These are phyloP conservation scores for Microctenopoma lineatum DNA, from an alignment of 2,797 vertebrate genomes.

Conservation along the genomic window DNA sequence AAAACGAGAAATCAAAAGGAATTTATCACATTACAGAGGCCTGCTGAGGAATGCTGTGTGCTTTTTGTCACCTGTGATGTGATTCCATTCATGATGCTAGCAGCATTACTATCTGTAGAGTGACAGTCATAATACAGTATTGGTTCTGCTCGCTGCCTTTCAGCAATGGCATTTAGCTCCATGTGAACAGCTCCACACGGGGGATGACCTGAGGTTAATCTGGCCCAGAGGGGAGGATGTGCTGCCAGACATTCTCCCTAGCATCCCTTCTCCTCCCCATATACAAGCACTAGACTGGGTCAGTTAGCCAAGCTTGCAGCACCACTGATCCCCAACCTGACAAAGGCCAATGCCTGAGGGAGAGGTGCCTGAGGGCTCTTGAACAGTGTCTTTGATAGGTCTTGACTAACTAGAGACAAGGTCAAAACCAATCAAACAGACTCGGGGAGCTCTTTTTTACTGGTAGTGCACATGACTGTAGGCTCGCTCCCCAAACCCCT, in stretches of 20 bases:
- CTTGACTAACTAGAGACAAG: slow-evolving; percentile 79
- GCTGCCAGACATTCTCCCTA: slow-evolving; percentile 61
- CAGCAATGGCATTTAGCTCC: slow-evolving; percentile 75
- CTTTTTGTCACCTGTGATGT: slow-evolving; percentile 56
- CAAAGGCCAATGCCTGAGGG: slow-evolving; percentile 73
- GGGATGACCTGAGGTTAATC: slow-evolving; percentile 82
- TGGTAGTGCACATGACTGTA: slow-evolving; percentile 64
- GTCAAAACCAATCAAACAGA: slow-evolving; percentile 80
- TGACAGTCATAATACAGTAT: slow-evolving; percentile 62
- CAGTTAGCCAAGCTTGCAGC: slow-evolving; percentile 66
- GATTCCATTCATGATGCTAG: slow-evolving; percentile 33
- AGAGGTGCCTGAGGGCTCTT: slow-evolving; percentile 69
- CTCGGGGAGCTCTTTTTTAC: slow-evolving; percentile 72
- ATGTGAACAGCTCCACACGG: slow-evolving; percentile 73
- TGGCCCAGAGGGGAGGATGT: slow-evolving; percentile 79
- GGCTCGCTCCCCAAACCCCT: slow-evolving; percentile 76
- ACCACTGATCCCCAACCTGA: slow-evolving; percentile 65
- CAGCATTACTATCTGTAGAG: slow-evolving; percentile 34
- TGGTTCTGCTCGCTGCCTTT: slow-evolving; percentile 64
- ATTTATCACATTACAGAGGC: slow-evolving; percentile 24
- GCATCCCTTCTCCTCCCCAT: slow-evolving; percentile 44
- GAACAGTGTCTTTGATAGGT: slow-evolving; percentile 77
- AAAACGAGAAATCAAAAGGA: slow-evolving; percentile 36
- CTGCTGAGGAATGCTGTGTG: slow-evolving; percentile 18
- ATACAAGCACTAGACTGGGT: slow-evolving; percentile 66